These are phyloP conservation scores for Helleia helle DNA, from an alignment of 2,888 invertebrate species.

Conservation along the genomic window DNA sequence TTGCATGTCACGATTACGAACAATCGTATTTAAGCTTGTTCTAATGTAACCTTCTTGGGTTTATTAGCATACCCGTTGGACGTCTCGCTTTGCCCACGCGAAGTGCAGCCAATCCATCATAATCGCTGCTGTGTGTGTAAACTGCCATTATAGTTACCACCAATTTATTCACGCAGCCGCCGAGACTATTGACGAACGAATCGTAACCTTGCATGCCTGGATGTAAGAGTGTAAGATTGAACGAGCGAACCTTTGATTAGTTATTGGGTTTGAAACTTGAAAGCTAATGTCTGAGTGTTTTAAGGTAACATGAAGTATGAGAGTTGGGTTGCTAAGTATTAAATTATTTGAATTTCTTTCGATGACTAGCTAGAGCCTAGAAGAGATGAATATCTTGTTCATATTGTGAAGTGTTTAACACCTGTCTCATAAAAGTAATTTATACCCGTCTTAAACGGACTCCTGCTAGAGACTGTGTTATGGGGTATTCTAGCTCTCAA, in stretches of 20 bases:
- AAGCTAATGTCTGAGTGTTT: slow-evolving; percentile 13
- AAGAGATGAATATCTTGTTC: too few species aligned
- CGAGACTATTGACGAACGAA: slow-evolving; percentile 12
- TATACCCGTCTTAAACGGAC: too few species aligned
- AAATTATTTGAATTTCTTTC: too few species aligned
- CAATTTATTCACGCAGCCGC: slow-evolving; percentile 21
- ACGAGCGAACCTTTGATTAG: not conserved
- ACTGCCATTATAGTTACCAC: slow-evolving; percentile 34
- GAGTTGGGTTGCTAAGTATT: too few species aligned
- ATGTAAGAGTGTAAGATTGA: slow-evolving; percentile 11
- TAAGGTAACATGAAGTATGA: too few species aligned
- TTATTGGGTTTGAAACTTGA: slow-evolving; percentile 14
- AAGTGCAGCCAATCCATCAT: slow-evolving; percentile 56
- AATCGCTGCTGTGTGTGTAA: slow-evolving; percentile 31
- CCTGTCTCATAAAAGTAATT: too few species aligned
- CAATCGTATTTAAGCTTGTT: slow-evolving; percentile 49
- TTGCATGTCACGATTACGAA: slow-evolving; percentile 40
- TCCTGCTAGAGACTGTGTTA: too few species aligned
- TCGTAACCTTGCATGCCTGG: slow-evolving; percentile 16
- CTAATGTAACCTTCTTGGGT: slow-evolving; percentile 37
- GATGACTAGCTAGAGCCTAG: too few species aligned
- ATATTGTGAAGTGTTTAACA: too few species aligned
- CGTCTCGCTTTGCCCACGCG: slow-evolving; percentile 56
- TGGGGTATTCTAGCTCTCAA: too few species aligned
- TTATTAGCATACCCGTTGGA: slow-evolving; percentile 66